Evolutionary conservation across 2,113 vertebrate species (phyloP), one percentile per base, ranked within the genome.

Genomic region (Bubo bubo): DNA sequence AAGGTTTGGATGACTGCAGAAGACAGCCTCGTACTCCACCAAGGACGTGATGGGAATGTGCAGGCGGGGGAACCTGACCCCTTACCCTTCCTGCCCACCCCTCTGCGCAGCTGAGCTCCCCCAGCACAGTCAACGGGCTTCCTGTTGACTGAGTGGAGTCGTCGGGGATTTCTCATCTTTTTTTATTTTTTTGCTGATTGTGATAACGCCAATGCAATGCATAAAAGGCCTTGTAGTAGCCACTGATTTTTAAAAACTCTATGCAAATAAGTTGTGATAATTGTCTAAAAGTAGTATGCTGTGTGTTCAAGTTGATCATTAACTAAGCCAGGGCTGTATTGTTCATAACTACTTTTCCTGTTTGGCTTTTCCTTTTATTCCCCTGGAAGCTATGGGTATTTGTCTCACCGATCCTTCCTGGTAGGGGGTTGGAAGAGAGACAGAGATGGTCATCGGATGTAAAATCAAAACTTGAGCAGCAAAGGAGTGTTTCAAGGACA

Each of bases 321-420:
- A 97, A 97, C 94, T 50, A 35, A 85, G 37, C 32, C n/a, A 13
- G 58, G 58, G 62, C 66, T 88, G 77, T 71, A 79, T 95, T 95
- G 84, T 91, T 95, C 94, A 47, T 82, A 72, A 94, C 71, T 91
- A 8, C 93, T 87, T 95, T 96, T 97, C 97, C 95, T 97, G 95
- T 95, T 95, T 77, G 91, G 71, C 74, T 95, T 95, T 97, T 96
- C 86, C 79, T 88, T 96, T 73, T 85, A 86, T 95, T 96, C 81
- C 84, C 30, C 63, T 83, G 93, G 87, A 96, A 95, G 91, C 93
- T 72, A 7, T n/a, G 91, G 22, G 49, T 62, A 45, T 96, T 96
- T 94, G 74, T 91, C 86, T 95, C 81, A 66, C 96, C 8, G 1
- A 66, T 81, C 90, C 86, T 95, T 97, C 94, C 94, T 97, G 94